Evolutionary conservation across 2,888 invertebrate species (phyloP).

Genomic region (Metallyticus violacea): DNA sequence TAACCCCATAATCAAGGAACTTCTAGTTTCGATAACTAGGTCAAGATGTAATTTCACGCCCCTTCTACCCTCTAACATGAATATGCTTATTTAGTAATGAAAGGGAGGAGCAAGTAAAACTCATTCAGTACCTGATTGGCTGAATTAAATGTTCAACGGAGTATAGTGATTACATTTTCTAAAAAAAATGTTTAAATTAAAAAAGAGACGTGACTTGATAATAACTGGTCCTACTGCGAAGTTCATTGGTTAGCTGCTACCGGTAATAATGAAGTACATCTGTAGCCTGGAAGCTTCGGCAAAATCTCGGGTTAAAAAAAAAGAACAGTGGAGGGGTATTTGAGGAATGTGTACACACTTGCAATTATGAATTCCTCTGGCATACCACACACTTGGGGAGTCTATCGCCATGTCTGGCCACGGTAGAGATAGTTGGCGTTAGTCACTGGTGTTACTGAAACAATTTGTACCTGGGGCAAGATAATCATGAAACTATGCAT

Average conservation of each 20-base stretch:
- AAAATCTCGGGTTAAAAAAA: no score
- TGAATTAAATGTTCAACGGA: background rate
- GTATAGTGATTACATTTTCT: background rate
- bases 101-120: background rate
- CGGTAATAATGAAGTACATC: background rate
- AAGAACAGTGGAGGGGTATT: background rate
- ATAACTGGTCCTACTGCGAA: background rate
- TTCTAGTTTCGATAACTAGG: background rate
- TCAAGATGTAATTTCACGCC: background rate
- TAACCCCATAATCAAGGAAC: no score
- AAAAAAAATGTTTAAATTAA: background rate
- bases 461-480: background rate
- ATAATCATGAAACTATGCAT: constrained; percentile 24
- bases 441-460: background rate
- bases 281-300: no score
- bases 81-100: background rate
- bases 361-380: constrained; percentile 23
- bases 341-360: constrained; percentile 6
- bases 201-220: background rate
- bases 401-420: background rate
- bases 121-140: background rate
- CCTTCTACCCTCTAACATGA: background rate
- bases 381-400: constrained; percentile 6
- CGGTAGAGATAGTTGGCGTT: no score
- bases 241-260: background rate